Evolutionary conservation across 1,140 invertebrate genomes (phyloP).

Genomic region (Drosophila parabipectinata): DNA sequence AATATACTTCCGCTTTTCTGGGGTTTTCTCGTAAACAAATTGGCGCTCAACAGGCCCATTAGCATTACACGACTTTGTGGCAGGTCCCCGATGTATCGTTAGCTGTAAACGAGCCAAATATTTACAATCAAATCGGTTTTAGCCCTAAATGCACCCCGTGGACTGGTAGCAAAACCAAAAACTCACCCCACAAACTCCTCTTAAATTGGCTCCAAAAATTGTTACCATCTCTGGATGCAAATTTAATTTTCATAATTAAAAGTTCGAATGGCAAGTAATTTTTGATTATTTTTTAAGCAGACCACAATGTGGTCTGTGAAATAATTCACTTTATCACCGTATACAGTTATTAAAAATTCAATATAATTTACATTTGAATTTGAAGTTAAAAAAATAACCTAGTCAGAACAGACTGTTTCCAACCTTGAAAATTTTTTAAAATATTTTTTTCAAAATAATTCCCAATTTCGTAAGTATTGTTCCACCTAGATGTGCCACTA

Average conservation of each 20-base stretch:
- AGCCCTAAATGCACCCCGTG: constrained; percentile 56
- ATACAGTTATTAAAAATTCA: too few species aligned
- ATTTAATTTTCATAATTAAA: not conserved
- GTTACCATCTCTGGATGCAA: not conserved
- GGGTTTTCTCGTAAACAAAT: constrained; percentile 37
- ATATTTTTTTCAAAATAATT: too few species aligned
- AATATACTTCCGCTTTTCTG: not conserved
- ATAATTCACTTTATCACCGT: too few species aligned
- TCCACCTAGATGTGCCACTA: too few species aligned
- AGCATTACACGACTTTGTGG: constrained; percentile 37
- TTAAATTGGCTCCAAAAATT: not conserved
- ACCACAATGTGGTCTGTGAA: too few species aligned
- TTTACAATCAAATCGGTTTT: constrained; percentile 63
- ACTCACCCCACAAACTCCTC: not conserved
- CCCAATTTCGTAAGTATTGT: too few species aligned
- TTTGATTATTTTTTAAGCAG: too few species aligned
- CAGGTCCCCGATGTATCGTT: constrained; percentile 57
- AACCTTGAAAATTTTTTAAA: too few species aligned
- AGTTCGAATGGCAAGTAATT: too few species aligned
- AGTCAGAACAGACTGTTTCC: too few species aligned
- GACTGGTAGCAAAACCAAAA: constrained; percentile 33
- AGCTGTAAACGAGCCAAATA: constrained; percentile 63
- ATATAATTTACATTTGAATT: too few species aligned
- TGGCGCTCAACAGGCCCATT: constrained; percentile 46
- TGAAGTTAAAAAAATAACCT: too few species aligned